phyloP scores from a whole-genome alignment of 2,797 vertebrate species.

The Myotis vivesi region DNA sequence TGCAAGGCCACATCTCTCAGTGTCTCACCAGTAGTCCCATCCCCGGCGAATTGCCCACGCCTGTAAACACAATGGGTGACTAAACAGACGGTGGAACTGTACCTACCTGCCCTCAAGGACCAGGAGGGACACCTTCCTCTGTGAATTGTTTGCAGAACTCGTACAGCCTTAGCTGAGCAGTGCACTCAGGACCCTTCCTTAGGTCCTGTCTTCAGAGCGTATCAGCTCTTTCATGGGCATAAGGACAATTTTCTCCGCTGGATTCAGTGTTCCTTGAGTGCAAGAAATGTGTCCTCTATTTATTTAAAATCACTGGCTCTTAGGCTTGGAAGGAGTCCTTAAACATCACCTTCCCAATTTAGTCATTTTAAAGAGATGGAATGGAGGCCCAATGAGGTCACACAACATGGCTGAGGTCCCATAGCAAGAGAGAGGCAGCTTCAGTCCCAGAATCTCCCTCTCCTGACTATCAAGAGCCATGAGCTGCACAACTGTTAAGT shows the following conservation, averaged over 20 bases:
- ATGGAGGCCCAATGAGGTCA: not conserved
- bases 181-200: not conserved
- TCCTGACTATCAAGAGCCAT: not conserved
- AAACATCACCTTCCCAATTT: not conserved
- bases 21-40: not conserved
- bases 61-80: not conserved
- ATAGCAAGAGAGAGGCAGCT: not conserved
- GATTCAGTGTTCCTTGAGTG: not conserved
- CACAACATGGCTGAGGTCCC: not conserved
- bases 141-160: not conserved
- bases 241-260: not conserved
- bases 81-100: not conserved
- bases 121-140: not conserved
- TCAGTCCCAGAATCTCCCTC: not conserved
- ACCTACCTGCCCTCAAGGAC: not conserved
- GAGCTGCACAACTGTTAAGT: not conserved
- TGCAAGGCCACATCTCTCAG: not conserved
- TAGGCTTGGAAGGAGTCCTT: not conserved
- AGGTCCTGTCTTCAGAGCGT: not conserved
- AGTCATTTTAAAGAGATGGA: not conserved
- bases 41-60: rapidly evolving
- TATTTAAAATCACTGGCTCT: not conserved
- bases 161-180: not conserved
- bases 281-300: not conserved
- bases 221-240: not conserved